Conservation (phyloP, 2,113 vertebrate species). For the Ia io region DNA sequence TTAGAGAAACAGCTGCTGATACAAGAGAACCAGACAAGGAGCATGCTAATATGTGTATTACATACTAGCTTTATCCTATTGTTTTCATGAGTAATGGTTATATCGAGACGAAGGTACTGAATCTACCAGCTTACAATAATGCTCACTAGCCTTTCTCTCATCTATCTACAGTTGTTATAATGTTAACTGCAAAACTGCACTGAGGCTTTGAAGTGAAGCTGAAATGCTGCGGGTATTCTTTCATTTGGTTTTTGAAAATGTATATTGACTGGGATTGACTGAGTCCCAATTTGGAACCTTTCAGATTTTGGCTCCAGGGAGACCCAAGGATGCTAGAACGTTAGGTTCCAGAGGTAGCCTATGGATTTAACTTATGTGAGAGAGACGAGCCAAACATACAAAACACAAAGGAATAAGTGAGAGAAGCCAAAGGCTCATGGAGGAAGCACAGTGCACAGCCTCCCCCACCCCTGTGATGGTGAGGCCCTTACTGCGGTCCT, state of each 20-base stretch:
- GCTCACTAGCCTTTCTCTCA: neutral
- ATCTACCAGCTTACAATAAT: neutral
- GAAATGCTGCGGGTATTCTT: neutral
- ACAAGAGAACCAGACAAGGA: neutral
- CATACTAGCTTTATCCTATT: neutral
- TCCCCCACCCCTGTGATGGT: fast-evolving
- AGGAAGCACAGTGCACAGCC: neutral
- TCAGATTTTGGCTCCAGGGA: neutral
- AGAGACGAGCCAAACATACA: neutral
- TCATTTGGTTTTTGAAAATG: neutral
- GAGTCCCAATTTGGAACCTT: neutral
- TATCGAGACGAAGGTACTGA: neutral
- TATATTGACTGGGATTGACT: neutral
- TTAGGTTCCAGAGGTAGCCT: neutral
- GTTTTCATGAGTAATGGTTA: neutral
- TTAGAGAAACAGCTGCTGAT: neutral
- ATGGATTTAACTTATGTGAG: neutral
- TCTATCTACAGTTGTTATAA: neutral
- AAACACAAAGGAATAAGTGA: neutral
- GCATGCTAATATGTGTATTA: neutral
- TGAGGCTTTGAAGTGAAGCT: neutral
- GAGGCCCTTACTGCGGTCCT: neutral
- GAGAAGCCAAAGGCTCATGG: neutral
- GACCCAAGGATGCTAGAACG: neutral
- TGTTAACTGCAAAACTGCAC: neutral